Percentiles rank a stretch among this genome's conserved stretches.
Evolutionary conservation across 2,888 invertebrate genomes (phyloP).

Genomic region (Nasonovia ribisnigri): DNA sequence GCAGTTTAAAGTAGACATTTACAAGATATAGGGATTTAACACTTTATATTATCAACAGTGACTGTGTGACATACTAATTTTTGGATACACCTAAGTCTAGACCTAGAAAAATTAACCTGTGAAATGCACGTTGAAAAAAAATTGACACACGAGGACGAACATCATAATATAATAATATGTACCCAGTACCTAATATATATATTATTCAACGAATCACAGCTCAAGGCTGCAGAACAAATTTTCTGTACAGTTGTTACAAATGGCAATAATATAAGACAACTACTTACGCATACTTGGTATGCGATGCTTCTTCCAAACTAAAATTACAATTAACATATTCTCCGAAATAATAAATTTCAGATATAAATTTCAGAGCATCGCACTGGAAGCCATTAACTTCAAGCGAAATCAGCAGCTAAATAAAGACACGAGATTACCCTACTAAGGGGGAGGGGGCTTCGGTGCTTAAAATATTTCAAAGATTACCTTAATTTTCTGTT

Average conservation of each 20-base stretch:
- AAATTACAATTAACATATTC: not conserved
- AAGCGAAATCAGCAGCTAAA: not conserved
- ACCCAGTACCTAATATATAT: not conserved
- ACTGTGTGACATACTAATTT: no score
- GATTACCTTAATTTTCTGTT: no score
- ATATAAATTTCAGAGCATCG: not conserved
- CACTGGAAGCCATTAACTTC: not conserved
- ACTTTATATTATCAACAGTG: not conserved
- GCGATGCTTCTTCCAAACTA: not conserved
- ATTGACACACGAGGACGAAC: not conserved
- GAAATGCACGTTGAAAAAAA: not conserved
- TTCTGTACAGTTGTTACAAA: not conserved
- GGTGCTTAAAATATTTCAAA: no score
- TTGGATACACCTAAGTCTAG: no score
- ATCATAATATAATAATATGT: not conserved
- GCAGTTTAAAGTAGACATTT: not conserved
- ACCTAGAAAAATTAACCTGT: not conserved
- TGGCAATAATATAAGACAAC: not conserved
- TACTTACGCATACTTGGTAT: not conserved
- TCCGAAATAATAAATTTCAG: no score
- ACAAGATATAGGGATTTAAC: no score
- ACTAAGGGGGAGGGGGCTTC: no score
- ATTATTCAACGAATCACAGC: not conserved
- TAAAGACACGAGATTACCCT: not conserved
- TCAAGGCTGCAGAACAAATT: not conserved